phyloP scores from a whole-genome alignment of 2,888 invertebrate species.

The Eucriotettix oculatus region DNA sequence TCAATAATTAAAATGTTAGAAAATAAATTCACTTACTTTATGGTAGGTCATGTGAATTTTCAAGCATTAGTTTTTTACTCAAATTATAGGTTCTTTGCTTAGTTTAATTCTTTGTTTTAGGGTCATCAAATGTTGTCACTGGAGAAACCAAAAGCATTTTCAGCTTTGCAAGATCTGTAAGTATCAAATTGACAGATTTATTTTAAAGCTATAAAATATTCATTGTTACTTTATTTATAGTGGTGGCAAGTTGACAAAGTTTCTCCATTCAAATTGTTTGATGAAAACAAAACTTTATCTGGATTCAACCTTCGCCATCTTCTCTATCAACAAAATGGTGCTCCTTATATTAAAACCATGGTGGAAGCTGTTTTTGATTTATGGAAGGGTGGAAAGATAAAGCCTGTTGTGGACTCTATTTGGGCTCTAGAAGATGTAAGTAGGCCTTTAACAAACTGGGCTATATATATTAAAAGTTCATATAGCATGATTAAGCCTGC shows the following conservation, averaged over 20 bases:
- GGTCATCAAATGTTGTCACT: constrained; percentile 74
- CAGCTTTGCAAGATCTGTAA: constrained; percentile 76
- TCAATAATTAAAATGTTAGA: not conserved
- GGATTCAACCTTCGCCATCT: constrained; percentile 72
- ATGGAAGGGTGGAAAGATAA: constrained; percentile 63
- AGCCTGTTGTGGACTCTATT: constrained; percentile 66
- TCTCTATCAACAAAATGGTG: constrained; percentile 59
- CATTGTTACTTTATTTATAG: constrained; percentile 23
- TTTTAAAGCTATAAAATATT: constrained; percentile 12
- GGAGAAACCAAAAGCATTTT: constrained; percentile 85
- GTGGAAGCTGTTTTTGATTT: constrained; percentile 57
- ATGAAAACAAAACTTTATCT: constrained; percentile 70
- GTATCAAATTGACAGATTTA: constrained; percentile 21
- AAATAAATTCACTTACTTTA: too few species aligned
- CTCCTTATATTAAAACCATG: constrained; percentile 49
- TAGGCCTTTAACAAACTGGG: not conserved
- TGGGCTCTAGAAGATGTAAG: constrained; percentile 78
- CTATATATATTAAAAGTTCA: not conserved
- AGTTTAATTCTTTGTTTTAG: constrained; percentile 36
- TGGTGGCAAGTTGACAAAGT: constrained; percentile 92
- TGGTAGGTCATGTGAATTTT: too few species aligned
- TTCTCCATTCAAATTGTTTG: constrained; percentile 72
- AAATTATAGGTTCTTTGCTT: too few species aligned
- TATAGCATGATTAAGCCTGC: not conserved
- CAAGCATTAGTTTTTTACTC: too few species aligned